These are phyloP conservation scores for Podocnemis expansa DNA, from an alignment of 2,113 vertebrate species.

Conservation along the genomic window DNA sequence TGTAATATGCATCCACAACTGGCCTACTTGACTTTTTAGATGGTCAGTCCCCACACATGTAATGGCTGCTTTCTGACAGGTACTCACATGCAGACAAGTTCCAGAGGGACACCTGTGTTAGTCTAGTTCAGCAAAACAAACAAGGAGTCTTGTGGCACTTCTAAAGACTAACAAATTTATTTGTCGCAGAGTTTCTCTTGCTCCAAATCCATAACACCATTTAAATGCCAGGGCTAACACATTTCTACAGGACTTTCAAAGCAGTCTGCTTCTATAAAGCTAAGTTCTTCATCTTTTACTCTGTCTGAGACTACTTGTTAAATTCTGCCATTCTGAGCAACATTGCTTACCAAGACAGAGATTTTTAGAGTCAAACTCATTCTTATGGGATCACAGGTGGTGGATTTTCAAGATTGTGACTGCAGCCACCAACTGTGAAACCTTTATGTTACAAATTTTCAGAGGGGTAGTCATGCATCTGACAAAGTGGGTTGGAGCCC, in stretches of 20 bases:
- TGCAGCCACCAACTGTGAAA: not conserved
- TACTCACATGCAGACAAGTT: fast-evolving
- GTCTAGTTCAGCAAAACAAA: too few species aligned
- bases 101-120: too few species aligned
- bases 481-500: too few species aligned
- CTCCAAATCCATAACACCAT: not conserved
- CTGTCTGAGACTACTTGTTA: not conserved
- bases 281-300: not conserved
- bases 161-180: too few species aligned
- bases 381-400: not conserved
- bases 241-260: not conserved
- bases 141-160: too few species aligned
- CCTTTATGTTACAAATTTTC: not conserved
- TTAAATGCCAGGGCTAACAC: not conserved
- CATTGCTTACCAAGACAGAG: not conserved
- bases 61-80: not conserved
- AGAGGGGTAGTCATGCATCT: too few species aligned
- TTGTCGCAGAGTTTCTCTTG: too few species aligned
- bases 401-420: not conserved
- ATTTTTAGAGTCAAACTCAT: not conserved
- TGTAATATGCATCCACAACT: fast-evolving
- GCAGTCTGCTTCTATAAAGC: fast-evolving
- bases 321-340: not conserved
- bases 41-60: fast-evolving
- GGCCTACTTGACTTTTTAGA: fast-evolving